Conservation (phyloP, 2,113 vertebrate species). For the Megaleporinus macrocephalus region DNA sequence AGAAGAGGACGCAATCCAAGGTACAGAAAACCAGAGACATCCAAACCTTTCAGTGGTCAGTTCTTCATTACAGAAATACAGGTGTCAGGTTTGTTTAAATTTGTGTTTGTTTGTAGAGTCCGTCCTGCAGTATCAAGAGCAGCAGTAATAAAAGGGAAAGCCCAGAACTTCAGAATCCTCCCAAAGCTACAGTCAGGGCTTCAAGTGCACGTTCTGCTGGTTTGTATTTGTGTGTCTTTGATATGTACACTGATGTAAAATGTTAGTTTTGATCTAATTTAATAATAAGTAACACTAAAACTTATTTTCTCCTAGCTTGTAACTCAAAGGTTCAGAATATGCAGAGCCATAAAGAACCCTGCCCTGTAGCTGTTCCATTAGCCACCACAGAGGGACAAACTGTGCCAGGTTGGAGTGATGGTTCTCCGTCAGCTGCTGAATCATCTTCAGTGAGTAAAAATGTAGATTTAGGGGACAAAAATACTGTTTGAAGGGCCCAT, state of each 20-base stretch:
- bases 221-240: neutral
- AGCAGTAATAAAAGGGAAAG: slow-evolving; percentile 41
- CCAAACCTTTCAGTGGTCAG: neutral
- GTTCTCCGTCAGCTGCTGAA: neutral
- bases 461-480: no score
- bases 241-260: neutral
- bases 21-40: neutral
- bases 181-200: slow-evolving; percentile 22
- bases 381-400: neutral
- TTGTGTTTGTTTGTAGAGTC: slow-evolving; percentile 71
- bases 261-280: no score
- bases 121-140: slow-evolving; percentile 66
- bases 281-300: no score
- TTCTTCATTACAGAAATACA: neutral
- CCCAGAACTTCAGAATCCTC: slow-evolving; percentile 58
- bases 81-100: neutral
- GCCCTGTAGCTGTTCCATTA: neutral
- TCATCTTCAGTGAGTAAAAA: slow-evolving; percentile 1
- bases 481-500: no score
- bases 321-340: neutral
- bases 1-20: slow-evolving; percentile 39
- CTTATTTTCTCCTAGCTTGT: neutral
- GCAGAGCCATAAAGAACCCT: neutral
- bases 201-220: neutral
- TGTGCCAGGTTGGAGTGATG: slow-evolving; percentile 1